Percentiles rank a stretch among this genome's conserved stretches.
These are phyloP conservation scores for Rhynchonycteris naso DNA, from an alignment of 2,797 vertebrate genomes.

Conservation along the genomic window DNA sequence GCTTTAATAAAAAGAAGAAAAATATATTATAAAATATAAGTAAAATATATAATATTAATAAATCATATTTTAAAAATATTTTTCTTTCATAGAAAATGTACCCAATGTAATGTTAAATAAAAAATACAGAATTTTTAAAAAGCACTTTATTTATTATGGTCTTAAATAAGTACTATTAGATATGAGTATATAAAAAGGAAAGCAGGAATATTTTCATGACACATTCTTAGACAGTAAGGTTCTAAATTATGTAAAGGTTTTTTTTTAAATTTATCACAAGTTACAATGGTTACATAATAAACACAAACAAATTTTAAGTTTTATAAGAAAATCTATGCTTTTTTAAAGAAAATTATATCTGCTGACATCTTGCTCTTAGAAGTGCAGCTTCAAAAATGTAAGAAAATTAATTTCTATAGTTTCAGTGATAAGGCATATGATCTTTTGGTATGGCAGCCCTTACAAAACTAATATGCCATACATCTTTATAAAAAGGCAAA, in stretches of 20 bases:
- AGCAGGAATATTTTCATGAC: background rate
- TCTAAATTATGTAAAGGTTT: background rate
- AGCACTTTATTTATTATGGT: background rate
- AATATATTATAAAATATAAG: background rate
- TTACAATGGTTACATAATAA: background rate
- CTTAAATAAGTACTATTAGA: background rate
- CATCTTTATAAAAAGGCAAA: background rate
- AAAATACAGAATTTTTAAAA: background rate
- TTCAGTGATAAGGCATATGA: background rate
- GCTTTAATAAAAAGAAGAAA: background rate
- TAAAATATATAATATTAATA: background rate
- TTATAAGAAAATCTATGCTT: background rate
- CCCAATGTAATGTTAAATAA: background rate
- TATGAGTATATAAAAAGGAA: background rate
- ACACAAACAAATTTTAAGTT: background rate
- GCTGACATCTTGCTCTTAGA: background rate
- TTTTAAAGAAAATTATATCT: background rate
- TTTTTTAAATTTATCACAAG: background rate
- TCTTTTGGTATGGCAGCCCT: background rate
- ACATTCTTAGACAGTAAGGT: background rate
- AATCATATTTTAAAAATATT: background rate
- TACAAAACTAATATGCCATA: background rate
- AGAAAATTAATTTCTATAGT: background rate
- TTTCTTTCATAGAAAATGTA: background rate
- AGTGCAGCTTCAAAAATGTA: background rate